Evolutionary conservation across 1,140 invertebrate species (phyloP), one percentile per base, ranked within the genome.

Genomic region (Platorchestia sp.): DNA sequence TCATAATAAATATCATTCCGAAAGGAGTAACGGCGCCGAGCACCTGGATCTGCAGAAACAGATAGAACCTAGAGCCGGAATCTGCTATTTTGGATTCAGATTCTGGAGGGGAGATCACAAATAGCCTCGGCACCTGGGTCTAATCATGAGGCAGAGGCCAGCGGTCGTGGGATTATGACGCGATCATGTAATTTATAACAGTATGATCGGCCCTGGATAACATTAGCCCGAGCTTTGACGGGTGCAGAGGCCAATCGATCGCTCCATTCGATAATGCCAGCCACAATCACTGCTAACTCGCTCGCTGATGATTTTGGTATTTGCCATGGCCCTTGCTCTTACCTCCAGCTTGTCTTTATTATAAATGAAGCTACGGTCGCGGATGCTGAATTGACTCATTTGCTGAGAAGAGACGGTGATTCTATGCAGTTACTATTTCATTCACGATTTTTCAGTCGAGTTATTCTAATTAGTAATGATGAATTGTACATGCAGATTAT

Each of bases 171-270:
- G 91, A 93, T 93, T 93, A 93, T 93, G 91, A 93, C 91, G 91
- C 91, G 91, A 93, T 93, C 91, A 45, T 93, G 91, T 93, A 93
- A 93, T 93, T 93, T 93, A 93, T 93, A 93, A 93, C 91, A 44
- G 91, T 44, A 45, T 93, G 91, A 93, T 93, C 91, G 43, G 43
- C 36, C 41, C 91, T 45, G 91, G 91, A 93, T 93, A 93, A 40
- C 91, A 93, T 93, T 93, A 44, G 44, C 43, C 91, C 44, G 6
- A 5, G 91, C 43, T 93, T 45, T 93, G 91, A 47, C 45, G 91
- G 91, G 91, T 93, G 91, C 91, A 93, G 91, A 93, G 91, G 91
- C 91, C 91, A 93, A 93, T 93, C 91, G 91, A 93, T 93, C 91
- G 91, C 14, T 45, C 43, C 91, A 93, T 93, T 93, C 91, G 91